These are phyloP conservation scores for Drosophila ficusphila DNA, from an alignment of 1,140 invertebrate genomes.

Conservation along the genomic window DNA sequence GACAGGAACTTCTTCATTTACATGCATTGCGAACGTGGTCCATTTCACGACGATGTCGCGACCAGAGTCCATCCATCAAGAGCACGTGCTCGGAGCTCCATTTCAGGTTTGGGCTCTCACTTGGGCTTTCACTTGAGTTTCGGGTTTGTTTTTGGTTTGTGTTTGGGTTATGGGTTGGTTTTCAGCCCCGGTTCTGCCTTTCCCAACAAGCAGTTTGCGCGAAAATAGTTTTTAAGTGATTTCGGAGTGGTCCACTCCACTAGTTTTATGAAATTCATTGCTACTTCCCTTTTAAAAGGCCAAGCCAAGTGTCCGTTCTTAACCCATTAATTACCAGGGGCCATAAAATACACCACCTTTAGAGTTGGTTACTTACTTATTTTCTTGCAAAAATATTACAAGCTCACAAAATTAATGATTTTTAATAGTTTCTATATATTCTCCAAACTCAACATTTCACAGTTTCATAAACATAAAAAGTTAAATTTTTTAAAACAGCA, in stretches of 20 bases:
- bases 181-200: no score
- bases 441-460: no score
- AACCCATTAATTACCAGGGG: conserved; percentile 9
- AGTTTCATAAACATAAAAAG: no score
- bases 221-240: conserved; percentile 74
- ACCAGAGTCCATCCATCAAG: conserved; percentile 64
- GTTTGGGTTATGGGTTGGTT: not conserved
- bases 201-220: conserved; percentile 52
- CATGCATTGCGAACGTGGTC: conserved; percentile 70
- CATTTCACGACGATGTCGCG: conserved; percentile 40
- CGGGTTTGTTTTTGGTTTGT: not conserved
- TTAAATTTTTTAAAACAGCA: no score
- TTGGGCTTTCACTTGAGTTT: no score
- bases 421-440: no score
- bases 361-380: no score
- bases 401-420: no score
- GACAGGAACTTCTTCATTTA: conserved; percentile 71
- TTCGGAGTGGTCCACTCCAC: not conserved
- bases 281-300: not conserved
- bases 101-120: not conserved
- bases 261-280: conserved; percentile 32
- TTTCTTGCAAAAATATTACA: no score
- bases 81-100: conserved; percentile 48
- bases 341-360: no score
- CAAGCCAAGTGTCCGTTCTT: not conserved